Evolutionary conservation across 2,888 invertebrate genomes (phyloP), one percentile per base, ranked within the genome.

Genomic region (Acleris emargana): DNA sequence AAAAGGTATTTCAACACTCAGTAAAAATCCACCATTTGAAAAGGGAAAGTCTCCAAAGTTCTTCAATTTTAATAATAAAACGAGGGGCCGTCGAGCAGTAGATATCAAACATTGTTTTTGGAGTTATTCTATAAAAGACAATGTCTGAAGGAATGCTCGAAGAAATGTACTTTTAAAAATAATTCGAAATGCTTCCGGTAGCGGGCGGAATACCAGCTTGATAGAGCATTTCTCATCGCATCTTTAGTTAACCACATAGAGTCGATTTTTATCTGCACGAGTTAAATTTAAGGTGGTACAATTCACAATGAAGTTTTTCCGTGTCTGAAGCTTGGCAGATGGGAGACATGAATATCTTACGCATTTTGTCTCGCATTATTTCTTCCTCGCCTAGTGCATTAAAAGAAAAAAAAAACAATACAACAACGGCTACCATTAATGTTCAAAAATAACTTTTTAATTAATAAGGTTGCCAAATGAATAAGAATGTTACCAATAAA

Each of bases 311-410:
- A 67, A 67, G 60, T 73, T 73, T 74, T 72, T 76, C 69, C 62
- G 57, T 70, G 72, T 72, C 67, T 70, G 64, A 64, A 71, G 68
- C 68, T 64, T 68, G 66, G 71, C 72, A 75, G 70, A 76, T 73
- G 73, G 71, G 70, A 69, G 71, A 73, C 71, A 70, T 76, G 75
- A 77, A 76, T 76, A 75, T 76, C 69, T 76, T 74, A 69, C 68
- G 69, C 64, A 69, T 76, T 72, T 68, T 68, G 38, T 61, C 64
- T 72, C 62, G 67, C 71, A 72, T 76, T 71, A 61, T 50, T 66
- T 38, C 13, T 57, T 49, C 58, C 70, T 42, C 38, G 38, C 60
- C 70, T 69, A 68, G 58, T 60, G 42, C 62, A 51, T 54, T 66
- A 43, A 51, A 28, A 52, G 28, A 54, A 55, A n/a, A 54, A 55